phyloP scores from a whole-genome alignment of 2,797 vertebrate species.

The Danio jaintianensis region DNA sequence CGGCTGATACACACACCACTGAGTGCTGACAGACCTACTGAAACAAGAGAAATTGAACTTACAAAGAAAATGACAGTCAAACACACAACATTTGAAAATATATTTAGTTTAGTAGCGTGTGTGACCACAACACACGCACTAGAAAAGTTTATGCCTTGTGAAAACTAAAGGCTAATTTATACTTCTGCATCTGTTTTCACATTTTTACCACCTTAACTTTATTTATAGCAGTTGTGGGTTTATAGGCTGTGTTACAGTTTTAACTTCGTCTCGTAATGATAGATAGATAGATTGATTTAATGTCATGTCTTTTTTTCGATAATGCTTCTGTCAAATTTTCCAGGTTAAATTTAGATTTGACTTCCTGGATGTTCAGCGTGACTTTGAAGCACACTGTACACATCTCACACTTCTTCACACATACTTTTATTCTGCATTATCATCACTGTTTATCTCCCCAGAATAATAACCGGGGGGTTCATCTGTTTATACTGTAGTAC shows the following conservation, averaged over 20 bases:
- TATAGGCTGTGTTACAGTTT: too few species aligned
- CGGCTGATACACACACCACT: not conserved
- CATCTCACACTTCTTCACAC: not conserved
- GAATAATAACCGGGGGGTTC: not conserved
- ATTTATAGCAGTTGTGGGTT: too few species aligned
- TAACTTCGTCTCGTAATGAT: too few species aligned
- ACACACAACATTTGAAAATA: too few species aligned
- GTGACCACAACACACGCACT: too few species aligned
- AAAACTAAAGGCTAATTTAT: too few species aligned
- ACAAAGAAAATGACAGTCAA: not conserved
- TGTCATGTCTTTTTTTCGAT: not conserved
- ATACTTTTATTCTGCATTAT: not conserved
- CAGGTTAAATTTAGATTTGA: not conserved
- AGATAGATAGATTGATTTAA: too few species aligned
- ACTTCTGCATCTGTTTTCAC: too few species aligned
- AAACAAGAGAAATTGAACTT: not conserved
- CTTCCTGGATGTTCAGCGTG: not conserved
- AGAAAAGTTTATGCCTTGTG: too few species aligned
- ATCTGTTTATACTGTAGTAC: not conserved
- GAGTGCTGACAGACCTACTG: constrained; percentile 16
- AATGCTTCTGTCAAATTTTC: not conserved
- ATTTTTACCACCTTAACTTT: too few species aligned
- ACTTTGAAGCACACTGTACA: not conserved
- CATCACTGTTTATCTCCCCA: not conserved
- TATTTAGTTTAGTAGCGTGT: too few species aligned